Evolutionary conservation across 2,888 invertebrate species (phyloP).

Genomic region (Chloroclystis v-ata): DNA sequence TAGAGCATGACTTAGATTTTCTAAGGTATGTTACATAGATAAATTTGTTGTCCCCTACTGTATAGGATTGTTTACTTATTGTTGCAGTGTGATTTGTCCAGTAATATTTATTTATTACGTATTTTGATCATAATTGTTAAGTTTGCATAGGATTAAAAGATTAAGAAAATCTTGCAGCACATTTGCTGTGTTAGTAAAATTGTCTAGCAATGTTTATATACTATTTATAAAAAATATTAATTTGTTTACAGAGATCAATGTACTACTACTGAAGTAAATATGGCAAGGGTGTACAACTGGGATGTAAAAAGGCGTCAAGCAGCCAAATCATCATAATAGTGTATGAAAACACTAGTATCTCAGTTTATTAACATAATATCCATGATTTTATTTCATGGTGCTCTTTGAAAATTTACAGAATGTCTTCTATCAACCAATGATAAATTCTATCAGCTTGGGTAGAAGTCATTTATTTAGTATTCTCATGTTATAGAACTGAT

Average conservation of each 20-base stretch:
- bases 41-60: too few species aligned
- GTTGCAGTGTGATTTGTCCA: too few species aligned
- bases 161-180: too few species aligned
- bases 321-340: constrained; percentile 64
- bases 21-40: constrained; percentile 83
- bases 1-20: constrained; percentile 96
- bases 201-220: too few species aligned
- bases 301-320: constrained; percentile 95
- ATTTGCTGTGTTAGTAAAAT: too few species aligned
- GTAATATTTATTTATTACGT: too few species aligned
- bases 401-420: neutral
- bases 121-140: too few species aligned
- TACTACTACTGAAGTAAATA: constrained; percentile 99
- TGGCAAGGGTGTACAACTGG: constrained; percentile 99
- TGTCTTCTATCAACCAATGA: neutral
- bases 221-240: neutral
- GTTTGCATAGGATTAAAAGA: too few species aligned
- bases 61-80: too few species aligned
- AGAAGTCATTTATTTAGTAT: neutral
- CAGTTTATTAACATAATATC: neutral
- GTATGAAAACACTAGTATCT: constrained; percentile 5
- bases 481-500: neutral
- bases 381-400: constrained; percentile 5
- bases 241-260: constrained; percentile 88
- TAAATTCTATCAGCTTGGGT: neutral